Conservation (phyloP, 2,113 vertebrate genomes). For the Calyptommatus sinebrachiatus region DNA sequence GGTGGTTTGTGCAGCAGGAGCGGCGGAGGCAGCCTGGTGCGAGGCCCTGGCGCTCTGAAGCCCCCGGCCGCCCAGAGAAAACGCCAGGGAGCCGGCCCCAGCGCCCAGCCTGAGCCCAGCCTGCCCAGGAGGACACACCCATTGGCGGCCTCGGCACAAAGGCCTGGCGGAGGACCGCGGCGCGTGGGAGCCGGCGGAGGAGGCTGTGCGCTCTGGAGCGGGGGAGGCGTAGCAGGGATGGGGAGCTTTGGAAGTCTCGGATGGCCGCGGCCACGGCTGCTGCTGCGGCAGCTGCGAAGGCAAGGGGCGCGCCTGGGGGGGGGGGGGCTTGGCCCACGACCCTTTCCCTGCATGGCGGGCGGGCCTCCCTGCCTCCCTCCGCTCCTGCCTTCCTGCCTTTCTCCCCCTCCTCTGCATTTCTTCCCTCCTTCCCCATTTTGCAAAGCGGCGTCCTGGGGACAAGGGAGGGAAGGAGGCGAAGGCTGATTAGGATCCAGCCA, state of each 20-base stretch:
- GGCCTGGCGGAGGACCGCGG: background rate
- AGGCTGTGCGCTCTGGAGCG: constrained; percentile 37
- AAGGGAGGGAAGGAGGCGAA: background rate
- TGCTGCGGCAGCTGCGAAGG: constrained; percentile 24
- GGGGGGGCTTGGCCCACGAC: too few species aligned
- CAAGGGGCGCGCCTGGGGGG: background rate
- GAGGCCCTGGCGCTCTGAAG: constrained; percentile 9
- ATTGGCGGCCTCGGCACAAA: constrained; percentile 32
- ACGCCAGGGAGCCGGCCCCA: too few species aligned
- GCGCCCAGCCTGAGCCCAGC: background rate
- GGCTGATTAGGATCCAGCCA: constrained; percentile 11
- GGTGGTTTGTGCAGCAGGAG: constrained; percentile 27
- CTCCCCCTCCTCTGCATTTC: background rate
- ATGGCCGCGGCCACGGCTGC: constrained; percentile 27
- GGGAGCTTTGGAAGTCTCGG: constrained; percentile 34
- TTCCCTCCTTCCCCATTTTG: background rate
- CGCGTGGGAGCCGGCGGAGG: constrained; percentile 20
- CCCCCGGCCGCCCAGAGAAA: background rate
- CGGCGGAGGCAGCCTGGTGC: constrained; percentile 15
- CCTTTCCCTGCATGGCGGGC: too few species aligned
- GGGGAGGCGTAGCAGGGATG: constrained; percentile 38
- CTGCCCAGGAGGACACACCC: constrained; percentile 27
- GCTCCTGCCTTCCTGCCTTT: too few species aligned
- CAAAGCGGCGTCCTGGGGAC: background rate
- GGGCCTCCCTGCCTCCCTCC: too few species aligned